phyloP scores from a whole-genome alignment of 2,797 vertebrate species.

The Masticophis lateralis region DNA sequence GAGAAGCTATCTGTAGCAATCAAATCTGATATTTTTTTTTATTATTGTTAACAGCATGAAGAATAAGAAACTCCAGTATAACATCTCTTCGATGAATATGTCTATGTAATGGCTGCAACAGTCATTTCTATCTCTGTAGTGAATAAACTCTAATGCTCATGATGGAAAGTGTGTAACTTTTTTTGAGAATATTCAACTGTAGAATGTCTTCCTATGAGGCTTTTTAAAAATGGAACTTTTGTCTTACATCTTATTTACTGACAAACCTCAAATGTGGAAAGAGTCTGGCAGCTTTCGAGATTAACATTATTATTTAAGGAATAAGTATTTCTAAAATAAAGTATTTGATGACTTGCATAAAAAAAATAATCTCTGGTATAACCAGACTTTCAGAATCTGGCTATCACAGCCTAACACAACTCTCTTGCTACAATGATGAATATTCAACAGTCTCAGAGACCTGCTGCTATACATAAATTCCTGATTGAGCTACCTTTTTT shows the following conservation, averaged over 20 bases:
- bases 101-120: conserved; percentile 53
- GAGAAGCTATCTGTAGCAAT: background rate
- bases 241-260: background rate
- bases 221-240: background rate
- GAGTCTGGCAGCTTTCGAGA: background rate
- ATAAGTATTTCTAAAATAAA: background rate
- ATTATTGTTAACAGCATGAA: conserved; percentile 47
- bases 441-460: background rate
- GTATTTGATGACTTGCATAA: background rate
- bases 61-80: background rate
- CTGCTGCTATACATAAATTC: background rate
- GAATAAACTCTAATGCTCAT: conserved; percentile 39
- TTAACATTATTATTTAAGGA: background rate
- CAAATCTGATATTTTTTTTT: background rate
- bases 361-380: background rate
- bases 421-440: background rate
- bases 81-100: background rate
- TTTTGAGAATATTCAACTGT: background rate
- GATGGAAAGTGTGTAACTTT: background rate
- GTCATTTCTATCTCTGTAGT: conserved; percentile 26
- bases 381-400: background rate
- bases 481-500: background rate
- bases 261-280: background rate
- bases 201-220: background rate
- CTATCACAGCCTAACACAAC: background rate